Base-by-base conservation (phyloP, 2,113 vertebrate genomes). In the Orcinus orca region DNA sequence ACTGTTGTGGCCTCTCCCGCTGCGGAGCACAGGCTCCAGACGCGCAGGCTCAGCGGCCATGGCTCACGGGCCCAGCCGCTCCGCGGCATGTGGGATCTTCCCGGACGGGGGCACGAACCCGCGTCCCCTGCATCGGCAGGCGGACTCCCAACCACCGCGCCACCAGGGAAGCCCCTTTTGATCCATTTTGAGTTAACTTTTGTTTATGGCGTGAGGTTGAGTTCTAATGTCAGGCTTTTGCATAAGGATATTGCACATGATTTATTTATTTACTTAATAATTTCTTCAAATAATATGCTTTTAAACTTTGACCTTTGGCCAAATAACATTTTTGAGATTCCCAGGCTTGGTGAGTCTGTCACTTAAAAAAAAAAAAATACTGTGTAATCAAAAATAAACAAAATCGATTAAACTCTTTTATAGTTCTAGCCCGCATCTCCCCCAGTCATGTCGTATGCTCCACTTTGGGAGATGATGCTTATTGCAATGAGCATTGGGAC, bases 371-470 rank as follows among this genome's bases (percentile, higher is more conserved):
- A 60, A 47, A 65, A 60, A 73, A 63, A 31, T 33, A 15, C 26
- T 10, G 18, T 41, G 17, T 14, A 18, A 53, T 92, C 36, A 47
- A 8, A 84, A 93, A 23, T 53, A 25, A 58, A 36, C 1, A 7
- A 1, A 29, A 38, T 9, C 67, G 29, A 0, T 3, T 6, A 17
- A 38, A 3, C 88, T 4, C 38, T 47, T 29, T 7, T 4, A 0
- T 15, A 17, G 41, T 6, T 53, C 23, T 0, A 0, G 2, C 2
- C 4, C 15, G 3, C 12, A 0, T 1, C 20, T 60, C 17, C 47
- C 17, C 14, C 0, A 0, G 0, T 12, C 60, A 3, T 15, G 23
- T 44, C 0, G 0, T 0, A 0, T 1, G 9, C 25, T 7, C 60
- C 25, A 1, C 70, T 4, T 13, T 0, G 33, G 93, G 36, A 29